phyloP scores from a whole-genome alignment of 2,888 invertebrate species.

The Phortica magna region DNA sequence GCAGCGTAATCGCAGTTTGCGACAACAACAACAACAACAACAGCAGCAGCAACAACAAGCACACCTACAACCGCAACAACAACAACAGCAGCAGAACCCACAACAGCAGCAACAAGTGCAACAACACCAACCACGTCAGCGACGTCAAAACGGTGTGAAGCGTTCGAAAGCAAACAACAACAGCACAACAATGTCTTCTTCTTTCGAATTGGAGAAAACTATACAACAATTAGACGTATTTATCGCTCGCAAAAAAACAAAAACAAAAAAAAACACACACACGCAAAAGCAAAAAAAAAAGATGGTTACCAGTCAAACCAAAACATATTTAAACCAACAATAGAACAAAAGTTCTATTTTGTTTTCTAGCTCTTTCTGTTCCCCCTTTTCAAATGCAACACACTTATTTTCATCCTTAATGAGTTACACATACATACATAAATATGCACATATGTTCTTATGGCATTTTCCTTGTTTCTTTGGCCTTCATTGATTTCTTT shows the following conservation, averaged over 20 bases:
- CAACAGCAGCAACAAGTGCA: constrained; percentile 54
- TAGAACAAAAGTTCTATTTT: too few species aligned
- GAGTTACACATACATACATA: too few species aligned
- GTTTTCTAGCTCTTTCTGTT: too few species aligned
- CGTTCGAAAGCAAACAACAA: constrained; percentile 56
- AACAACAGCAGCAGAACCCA: constrained; percentile 29
- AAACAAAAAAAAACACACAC: neutral
- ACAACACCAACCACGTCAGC: constrained; percentile 58
- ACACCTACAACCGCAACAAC: constrained; percentile 44
- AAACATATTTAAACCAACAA: too few species aligned
- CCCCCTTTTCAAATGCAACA: too few species aligned
- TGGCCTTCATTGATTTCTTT: too few species aligned
- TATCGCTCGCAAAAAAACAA: constrained; percentile 15
- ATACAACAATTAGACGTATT: constrained; percentile 74
- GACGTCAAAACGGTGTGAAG: constrained; percentile 67
- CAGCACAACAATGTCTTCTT: constrained; percentile 62
- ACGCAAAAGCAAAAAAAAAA: neutral
- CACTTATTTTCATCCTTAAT: too few species aligned
- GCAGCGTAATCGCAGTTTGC: constrained; percentile 41
- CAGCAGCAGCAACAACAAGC: constrained; percentile 38
- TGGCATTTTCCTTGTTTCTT: too few species aligned
- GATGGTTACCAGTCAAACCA: neutral
- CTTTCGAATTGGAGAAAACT: constrained; percentile 74
- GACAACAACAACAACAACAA: constrained; percentile 50
- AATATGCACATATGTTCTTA: too few species aligned